Evolutionary conservation across 1,140 invertebrate species (phyloP), one percentile per base, ranked within the genome.

Genomic region (Thaumetopoea pityocampa): DNA sequence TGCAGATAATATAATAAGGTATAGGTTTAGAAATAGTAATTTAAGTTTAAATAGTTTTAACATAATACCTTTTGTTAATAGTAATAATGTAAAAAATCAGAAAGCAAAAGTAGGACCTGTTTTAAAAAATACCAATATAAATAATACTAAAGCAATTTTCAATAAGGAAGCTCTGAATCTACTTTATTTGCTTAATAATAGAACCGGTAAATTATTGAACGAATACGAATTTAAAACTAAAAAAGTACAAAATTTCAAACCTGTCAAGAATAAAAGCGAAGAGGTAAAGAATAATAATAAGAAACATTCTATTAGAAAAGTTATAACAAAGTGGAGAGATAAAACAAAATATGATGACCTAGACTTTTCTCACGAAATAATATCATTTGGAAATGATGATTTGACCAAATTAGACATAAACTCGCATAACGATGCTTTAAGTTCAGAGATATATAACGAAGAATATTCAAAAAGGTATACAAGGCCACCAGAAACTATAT

Each of bases 261-360:
- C 32, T 26, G 10, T 20, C 12, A 34, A 32, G 28, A 34, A 29
- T 10, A 22, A 29, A 17, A 20, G 4, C 3, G 24, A 41, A 32
- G 29, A 29, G 8, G 28, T 44, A 14, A 15, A 15, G 19, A 5
- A 33, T 5, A 42, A 44, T 18, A 53, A 37, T 18, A 65, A 51
- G 30, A 83, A 76, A 42, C 61, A 72, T 4, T 22, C 60, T 4
- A 83, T 83, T 8, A 70, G 65, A 51, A 83, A 74, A 58, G 57
- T 83, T n/a, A 32, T 78, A 4, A 83, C 80, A 10, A 79, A 76
- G 62, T 84, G 77, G 80, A 71, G 46, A 1, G 77, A 84, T 43
- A 68, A 67, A 27, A 63, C 63, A 9, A 80, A 84, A 51, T 62
- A 67, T 41, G 71, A 74, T 22, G 67, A 69, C 41, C 58, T 69